Conservation (phyloP, 2,797 vertebrate species). For the Eulemur rubriventer region DNA sequence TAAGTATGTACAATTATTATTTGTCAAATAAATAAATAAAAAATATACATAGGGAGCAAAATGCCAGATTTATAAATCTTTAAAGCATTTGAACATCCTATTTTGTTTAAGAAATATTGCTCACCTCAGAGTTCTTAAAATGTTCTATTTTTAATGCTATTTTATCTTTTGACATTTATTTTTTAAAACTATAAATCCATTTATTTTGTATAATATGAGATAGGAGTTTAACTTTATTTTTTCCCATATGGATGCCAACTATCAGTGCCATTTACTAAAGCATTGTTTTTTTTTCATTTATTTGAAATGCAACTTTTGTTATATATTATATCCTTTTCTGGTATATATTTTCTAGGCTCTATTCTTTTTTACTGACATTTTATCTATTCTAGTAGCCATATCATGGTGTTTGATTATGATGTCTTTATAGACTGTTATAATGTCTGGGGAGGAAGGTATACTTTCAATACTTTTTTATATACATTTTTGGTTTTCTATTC, state of each 20-base stretch:
- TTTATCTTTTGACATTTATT: conserved; percentile 10
- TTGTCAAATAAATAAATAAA: not conserved
- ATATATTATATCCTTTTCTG: not conserved
- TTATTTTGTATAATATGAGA: not conserved
- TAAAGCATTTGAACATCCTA: not conserved
- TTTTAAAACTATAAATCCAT: not conserved
- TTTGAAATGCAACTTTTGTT: not conserved
- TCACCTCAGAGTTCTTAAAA: not conserved
- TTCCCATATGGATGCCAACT: not conserved
- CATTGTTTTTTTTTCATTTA: not conserved
- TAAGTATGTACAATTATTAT: not conserved
- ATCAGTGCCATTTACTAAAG: not conserved
- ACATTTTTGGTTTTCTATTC: not conserved
- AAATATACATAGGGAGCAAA: not conserved
- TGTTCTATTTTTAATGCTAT: not conserved
- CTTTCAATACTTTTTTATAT: not conserved
- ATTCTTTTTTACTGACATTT: not conserved
- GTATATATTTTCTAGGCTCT: not conserved
- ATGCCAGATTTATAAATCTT: not conserved
- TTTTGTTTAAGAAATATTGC: not conserved
- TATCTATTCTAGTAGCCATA: not conserved
- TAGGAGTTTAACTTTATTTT: not conserved
- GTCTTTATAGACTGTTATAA: not conserved
- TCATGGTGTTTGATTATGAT: not conserved
- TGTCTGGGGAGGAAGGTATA: not conserved